Evolutionary conservation across 2,797 vertebrate species (phyloP).

Genomic region (Dromococcyx pavoninus): DNA sequence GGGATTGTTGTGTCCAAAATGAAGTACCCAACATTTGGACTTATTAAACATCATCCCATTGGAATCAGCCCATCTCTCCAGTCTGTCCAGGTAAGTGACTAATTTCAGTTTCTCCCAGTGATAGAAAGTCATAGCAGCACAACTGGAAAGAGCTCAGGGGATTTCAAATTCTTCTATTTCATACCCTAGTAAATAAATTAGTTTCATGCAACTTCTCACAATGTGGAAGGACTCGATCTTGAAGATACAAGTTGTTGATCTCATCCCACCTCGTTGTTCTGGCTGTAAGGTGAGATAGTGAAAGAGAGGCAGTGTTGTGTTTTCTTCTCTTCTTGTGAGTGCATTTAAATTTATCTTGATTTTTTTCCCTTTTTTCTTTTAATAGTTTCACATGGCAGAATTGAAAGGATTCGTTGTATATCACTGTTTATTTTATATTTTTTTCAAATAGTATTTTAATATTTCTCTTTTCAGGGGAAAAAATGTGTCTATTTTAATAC

Average conservation of each 20-base stretch:
- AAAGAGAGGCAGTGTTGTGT: neutral
- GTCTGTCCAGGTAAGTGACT: no score
- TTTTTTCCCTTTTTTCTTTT: rapidly evolving
- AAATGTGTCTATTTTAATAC: neutral
- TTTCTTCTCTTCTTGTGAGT: neutral
- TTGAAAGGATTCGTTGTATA: neutral
- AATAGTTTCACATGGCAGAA: neutral
- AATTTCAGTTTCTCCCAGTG: neutral
- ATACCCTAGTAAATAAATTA: neutral
- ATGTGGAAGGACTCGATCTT: neutral
- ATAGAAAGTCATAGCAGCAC: neutral
- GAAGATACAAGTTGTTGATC: neutral
- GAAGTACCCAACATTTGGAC: no score
- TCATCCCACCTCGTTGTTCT: neutral
- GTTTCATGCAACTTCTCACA: neutral
- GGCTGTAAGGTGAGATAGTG: neutral
- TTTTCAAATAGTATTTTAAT: neutral
- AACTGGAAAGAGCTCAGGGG: neutral
- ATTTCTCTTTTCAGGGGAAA: neutral
- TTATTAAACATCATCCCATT: no score
- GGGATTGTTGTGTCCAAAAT: no score
- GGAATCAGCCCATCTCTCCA: no score
- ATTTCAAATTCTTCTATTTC: neutral
- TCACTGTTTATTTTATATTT: no score
- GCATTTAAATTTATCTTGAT: neutral